Evolutionary conservation across 2,888 invertebrate genomes (phyloP).

Genomic region (Drymonia ruficornis): DNA sequence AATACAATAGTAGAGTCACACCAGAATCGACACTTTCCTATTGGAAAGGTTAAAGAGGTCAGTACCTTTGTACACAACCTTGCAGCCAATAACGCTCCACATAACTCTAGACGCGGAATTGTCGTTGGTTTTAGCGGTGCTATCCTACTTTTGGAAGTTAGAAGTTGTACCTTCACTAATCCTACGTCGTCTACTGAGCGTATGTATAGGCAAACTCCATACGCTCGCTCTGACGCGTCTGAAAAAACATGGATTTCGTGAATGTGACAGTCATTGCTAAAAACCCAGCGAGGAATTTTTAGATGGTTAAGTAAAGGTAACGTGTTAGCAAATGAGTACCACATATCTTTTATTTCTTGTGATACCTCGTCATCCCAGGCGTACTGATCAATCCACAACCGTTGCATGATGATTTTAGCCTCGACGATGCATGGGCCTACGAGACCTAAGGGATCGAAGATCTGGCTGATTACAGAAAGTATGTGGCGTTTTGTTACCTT

Average conservation of each 20-base stretch:
- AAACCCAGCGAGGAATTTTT: constrained; percentile 33
- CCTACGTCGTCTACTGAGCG: constrained; percentile 14
- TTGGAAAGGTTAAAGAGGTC: constrained; percentile 16
- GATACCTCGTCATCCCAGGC: constrained; percentile 35
- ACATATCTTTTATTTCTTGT: constrained; percentile 15
- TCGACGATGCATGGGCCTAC: constrained; percentile 30
- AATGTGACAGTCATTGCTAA: constrained; percentile 3
- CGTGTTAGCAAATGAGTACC: no score
- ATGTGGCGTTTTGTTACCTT: constrained; percentile 37
- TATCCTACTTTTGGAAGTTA: constrained; percentile 27
- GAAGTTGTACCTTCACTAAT: constrained; percentile 20
- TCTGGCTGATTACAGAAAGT: constrained; percentile 24
- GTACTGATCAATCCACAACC: constrained; percentile 31
- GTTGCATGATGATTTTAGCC: constrained; percentile 36
- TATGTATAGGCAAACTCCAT: constrained; percentile 35
- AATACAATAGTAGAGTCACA: constrained; percentile 37
- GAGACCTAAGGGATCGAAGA: constrained; percentile 35
- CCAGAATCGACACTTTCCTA: constrained; percentile 25
- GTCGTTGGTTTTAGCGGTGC: constrained; percentile 31
- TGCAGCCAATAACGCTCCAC: constrained; percentile 32
- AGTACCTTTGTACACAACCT: constrained; percentile 25
- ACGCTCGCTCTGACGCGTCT: constrained; percentile 36
- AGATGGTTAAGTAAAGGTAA: no score
- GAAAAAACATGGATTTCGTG: constrained; percentile 37
- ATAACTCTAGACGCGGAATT: constrained; percentile 37